Evolutionary conservation across 1,140 invertebrate species (phyloP).

Genomic region (Papilio aristodemus): DNA sequence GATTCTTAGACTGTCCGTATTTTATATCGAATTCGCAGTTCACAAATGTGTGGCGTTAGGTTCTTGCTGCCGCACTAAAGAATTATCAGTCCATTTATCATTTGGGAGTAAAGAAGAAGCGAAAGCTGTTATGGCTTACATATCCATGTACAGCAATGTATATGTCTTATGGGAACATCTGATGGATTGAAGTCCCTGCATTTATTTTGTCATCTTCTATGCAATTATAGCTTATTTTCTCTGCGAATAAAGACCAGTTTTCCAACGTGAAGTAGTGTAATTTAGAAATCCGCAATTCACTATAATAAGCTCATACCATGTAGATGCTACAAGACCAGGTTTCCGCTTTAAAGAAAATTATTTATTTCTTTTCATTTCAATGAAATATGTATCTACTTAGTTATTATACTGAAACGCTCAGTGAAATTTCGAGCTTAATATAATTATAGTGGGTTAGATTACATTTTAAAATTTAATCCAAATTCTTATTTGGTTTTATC

Average conservation of each 20-base stretch:
- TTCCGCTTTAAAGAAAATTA: not conserved
- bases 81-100: no score
- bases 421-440: no score
- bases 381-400: no score
- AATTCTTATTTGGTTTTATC: no score
- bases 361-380: not conserved
- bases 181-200: not conserved
- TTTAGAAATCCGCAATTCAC: constrained; percentile 20
- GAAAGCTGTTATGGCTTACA: not conserved
- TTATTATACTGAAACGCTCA: no score
- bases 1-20: no score
- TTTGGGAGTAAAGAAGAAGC: not conserved
- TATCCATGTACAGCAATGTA: not conserved
- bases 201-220: constrained; percentile 12
- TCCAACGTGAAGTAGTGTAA: constrained; percentile 18
- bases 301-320: not conserved
- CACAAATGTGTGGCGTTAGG: no score
- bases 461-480: no score
- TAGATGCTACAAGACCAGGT: not conserved
- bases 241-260: constrained; percentile 14
- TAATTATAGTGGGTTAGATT: no score
- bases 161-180: not conserved
- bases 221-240: constrained; percentile 11
- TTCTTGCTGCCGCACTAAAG: no score
- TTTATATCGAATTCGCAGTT: no score